Percentiles rank a stretch among this genome's conserved stretches.
Evolutionary conservation across 2,797 vertebrate genomes (phyloP).

Genomic region (Hephaestus fuliginosus): DNA sequence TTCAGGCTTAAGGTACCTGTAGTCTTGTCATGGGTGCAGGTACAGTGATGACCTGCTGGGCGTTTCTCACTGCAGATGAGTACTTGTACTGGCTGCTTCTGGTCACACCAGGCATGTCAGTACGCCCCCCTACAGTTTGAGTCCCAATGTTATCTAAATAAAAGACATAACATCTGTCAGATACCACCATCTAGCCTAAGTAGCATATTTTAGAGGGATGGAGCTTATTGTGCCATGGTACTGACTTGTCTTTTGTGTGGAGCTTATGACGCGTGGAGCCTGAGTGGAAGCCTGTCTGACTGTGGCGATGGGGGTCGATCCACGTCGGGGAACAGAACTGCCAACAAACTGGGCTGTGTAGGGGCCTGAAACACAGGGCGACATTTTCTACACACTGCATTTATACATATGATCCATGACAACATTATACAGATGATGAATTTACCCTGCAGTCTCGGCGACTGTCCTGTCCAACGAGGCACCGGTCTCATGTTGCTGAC

Average conservation of each 20-base stretch:
- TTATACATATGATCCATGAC: neutral
- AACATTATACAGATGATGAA: constrained; percentile 2
- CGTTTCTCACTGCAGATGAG: constrained; percentile 85
- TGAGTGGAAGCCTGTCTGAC: constrained; percentile 93
- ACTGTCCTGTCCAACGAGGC: constrained; percentile 90
- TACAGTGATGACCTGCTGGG: constrained; percentile 83
- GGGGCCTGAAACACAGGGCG: constrained; percentile 64
- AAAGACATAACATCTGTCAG: neutral
- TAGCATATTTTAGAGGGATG: neutral
- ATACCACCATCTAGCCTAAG: neutral
- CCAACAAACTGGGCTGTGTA: constrained; percentile 83
- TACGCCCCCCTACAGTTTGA: constrained; percentile 89
- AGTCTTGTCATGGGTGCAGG: constrained; percentile 73
- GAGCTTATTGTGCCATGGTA: neutral
- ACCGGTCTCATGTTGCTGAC: constrained; percentile 86
- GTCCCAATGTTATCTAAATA: constrained; percentile 94
- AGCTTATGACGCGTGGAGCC: constrained; percentile 84
- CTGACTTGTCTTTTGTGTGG: constrained; percentile 92
- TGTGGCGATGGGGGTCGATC: constrained; percentile 87
- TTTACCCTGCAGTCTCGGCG: constrained; percentile 89
- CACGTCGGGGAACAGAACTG: constrained; percentile 79
- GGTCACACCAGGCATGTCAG: constrained; percentile 73
- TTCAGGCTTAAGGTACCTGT: constrained; percentile 79
- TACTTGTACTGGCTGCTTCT: constrained; percentile 90
- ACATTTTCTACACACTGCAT: neutral